phyloP scores from a whole-genome alignment of 2,888 invertebrate genomes.

The Ophraella communa region DNA sequence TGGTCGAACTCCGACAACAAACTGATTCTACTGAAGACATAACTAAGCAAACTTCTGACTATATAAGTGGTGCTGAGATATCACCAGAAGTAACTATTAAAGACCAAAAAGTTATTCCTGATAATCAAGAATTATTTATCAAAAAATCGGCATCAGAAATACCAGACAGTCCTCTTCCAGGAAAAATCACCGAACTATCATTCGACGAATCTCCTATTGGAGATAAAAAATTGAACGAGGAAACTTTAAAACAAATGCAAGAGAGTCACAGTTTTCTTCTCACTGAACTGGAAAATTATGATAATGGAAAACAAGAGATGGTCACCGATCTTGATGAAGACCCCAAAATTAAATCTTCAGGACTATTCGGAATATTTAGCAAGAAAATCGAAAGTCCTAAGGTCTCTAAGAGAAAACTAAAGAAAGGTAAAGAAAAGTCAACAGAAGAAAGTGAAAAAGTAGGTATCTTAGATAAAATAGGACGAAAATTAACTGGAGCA shows the following conservation, averaged over 20 bases:
- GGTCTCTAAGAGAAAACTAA: constrained; percentile 39
- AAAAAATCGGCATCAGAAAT: constrained; percentile 38
- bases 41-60: background rate
- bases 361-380: constrained; percentile 46
- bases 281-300: constrained; percentile 49
- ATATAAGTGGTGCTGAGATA: background rate
- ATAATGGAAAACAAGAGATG: constrained; percentile 46
- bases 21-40: constrained; percentile 5
- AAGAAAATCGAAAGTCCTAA: constrained; percentile 45
- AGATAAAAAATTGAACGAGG: constrained; percentile 9
- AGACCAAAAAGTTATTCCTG: background rate
- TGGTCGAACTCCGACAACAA: constrained; percentile 28
- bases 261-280: constrained; percentile 44
- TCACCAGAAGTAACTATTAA: constrained; percentile 1
- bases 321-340: constrained; percentile 45
- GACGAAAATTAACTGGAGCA: constrained; percentile 39
- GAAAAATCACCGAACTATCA: constrained; percentile 20
- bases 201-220: background rate
- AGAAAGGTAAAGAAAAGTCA: constrained; percentile 41
- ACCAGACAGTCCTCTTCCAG: constrained; percentile 30
- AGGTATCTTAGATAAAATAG: constrained; percentile 40
- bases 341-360: constrained; percentile 38
- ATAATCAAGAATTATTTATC: constrained; percentile 35
- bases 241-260: constrained; percentile 38
- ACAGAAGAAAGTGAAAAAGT: constrained; percentile 34